phyloP scores from a whole-genome alignment of 1,140 invertebrate species.

The Planococcus citri region DNA sequence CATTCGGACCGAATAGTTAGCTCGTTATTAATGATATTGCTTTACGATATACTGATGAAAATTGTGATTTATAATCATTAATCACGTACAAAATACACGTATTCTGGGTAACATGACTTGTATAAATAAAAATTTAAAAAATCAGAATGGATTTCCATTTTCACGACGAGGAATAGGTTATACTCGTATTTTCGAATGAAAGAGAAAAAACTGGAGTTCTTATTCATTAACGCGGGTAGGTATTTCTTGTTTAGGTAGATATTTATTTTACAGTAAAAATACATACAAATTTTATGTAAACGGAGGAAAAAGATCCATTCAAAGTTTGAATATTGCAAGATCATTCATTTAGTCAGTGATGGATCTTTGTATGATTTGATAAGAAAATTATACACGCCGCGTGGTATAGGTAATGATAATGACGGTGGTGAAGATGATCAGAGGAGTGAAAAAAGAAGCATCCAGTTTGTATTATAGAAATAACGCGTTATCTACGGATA shows the following conservation, averaged over 20 bases:
- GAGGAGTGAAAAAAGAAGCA: too few species aligned
- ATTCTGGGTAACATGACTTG: not conserved
- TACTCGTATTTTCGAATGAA: too few species aligned
- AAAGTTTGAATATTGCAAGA: not conserved
- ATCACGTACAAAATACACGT: not conserved
- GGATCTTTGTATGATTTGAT: not conserved
- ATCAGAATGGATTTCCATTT: not conserved
- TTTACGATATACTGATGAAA: not conserved
- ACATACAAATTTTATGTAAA: not conserved
- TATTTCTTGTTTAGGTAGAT: not conserved
- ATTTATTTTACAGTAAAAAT: not conserved
- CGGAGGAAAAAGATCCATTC: not conserved
- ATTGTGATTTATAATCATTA: not conserved
- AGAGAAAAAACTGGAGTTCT: too few species aligned
- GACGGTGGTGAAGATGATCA: too few species aligned
- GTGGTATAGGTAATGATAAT: too few species aligned
- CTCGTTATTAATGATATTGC: not conserved
- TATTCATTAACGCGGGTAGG: too few species aligned
- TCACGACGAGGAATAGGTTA: too few species aligned
- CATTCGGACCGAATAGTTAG: not conserved
- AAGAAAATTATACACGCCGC: constrained; percentile 1
- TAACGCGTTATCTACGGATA: constrained; percentile 1
- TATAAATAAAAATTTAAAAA: not conserved
- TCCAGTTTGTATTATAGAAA: too few species aligned
- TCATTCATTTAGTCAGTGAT: not conserved